Evolutionary conservation across 2,888 invertebrate genomes (phyloP).

Genomic region (Willowsia nigromaculata): DNA sequence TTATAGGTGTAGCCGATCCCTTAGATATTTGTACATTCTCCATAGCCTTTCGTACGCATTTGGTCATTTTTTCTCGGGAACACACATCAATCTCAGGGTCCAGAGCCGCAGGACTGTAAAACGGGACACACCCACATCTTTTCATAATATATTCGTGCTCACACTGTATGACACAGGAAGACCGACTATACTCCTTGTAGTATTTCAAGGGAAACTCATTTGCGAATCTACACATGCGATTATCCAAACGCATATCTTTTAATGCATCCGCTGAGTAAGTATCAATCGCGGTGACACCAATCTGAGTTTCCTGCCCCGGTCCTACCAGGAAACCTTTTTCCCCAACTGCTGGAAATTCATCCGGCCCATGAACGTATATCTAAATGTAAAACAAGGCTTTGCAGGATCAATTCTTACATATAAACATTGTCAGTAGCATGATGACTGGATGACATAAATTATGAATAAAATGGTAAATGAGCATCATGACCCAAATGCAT

Average conservation of each 20-base stretch:
- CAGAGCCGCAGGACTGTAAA: constrained; percentile 74
- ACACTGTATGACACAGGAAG: constrained; percentile 77
- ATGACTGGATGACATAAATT: too few relatives aligned
- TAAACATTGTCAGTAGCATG: too few relatives aligned
- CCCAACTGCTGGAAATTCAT: constrained; percentile 78
- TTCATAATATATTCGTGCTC: constrained; percentile 75
- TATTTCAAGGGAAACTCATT: constrained; percentile 75
- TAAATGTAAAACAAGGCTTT: too few relatives aligned
- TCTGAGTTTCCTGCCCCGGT: constrained; percentile 78
- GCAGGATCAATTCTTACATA: too few relatives aligned
- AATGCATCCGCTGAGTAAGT: constrained; percentile 75
- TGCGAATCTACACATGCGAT: constrained; percentile 76
- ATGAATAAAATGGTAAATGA: too few relatives aligned
- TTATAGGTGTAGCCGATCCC: constrained; percentile 24
- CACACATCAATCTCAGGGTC: constrained; percentile 63
- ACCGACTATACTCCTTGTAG: constrained; percentile 77
- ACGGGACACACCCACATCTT: constrained; percentile 77
- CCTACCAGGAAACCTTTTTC: constrained; percentile 74
- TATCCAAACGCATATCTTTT: constrained; percentile 67
- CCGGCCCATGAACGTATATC: constrained; percentile 77
- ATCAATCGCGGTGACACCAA: constrained; percentile 77
- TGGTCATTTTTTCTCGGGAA: constrained; percentile 71
- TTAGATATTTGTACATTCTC: constrained; percentile 57
- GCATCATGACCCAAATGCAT: too few relatives aligned
- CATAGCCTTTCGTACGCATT: constrained; percentile 75